Percentiles rank a stretch among this genome's conserved stretches.
Evolutionary conservation across 92 coral and sea anemone species (phyloP).

Genomic region (Galaxea fascicularis): DNA sequence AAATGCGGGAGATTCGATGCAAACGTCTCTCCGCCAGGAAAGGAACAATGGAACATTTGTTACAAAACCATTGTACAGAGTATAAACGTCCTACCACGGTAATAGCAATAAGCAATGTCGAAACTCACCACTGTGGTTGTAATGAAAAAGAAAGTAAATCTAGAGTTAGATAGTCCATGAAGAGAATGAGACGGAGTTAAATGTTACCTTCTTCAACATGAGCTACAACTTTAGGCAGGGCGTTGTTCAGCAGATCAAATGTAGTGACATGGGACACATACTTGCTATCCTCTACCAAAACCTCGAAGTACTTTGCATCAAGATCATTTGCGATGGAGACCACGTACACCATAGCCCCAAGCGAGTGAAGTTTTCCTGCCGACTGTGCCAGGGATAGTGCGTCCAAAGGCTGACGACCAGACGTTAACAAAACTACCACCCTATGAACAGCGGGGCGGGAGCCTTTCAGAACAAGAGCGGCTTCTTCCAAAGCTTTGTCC

Average conservation of each 20-base stretch:
- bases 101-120: too few species aligned
- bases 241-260: slow-evolving; percentile 24
- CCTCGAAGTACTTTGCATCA: slow-evolving; percentile 30
- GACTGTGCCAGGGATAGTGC: slow-evolving; percentile 57
- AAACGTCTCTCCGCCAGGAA: too few species aligned
- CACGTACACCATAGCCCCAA: slow-evolving; percentile 71
- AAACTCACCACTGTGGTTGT: too few species aligned
- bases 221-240: neutral
- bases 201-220: slow-evolving; percentile 29
- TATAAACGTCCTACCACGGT: too few species aligned
- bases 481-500: slow-evolving; percentile 63
- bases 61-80: too few species aligned
- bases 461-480: slow-evolving; percentile 53
- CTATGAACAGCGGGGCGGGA: slow-evolving; percentile 62
- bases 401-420: slow-evolving; percentile 58
- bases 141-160: too few species aligned
- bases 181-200: neutral
- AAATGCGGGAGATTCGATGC: too few species aligned
- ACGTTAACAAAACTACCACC: slow-evolving; percentile 66
- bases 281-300: slow-evolving; percentile 14
- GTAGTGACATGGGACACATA: slow-evolving; percentile 22
- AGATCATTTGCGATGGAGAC: slow-evolving; percentile 65
- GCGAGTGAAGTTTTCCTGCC: slow-evolving; percentile 55
- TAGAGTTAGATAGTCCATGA: too few species aligned
- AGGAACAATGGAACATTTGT: too few species aligned